phyloP scores from a whole-genome alignment of 2,888 invertebrate genomes.

The Smittia aterrima region DNA sequence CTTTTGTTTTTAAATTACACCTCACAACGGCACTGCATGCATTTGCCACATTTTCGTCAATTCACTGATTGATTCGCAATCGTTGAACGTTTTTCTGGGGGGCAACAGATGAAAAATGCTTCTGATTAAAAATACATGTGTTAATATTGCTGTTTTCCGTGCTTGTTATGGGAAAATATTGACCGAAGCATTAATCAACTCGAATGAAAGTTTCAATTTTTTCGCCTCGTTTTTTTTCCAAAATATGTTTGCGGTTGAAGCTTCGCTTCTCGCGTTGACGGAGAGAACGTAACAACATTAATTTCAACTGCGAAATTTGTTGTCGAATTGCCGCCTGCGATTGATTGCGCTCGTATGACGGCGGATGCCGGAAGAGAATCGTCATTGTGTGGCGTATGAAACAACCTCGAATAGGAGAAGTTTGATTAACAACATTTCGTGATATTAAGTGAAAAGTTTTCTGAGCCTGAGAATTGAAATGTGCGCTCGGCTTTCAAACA shows the following conservation, averaged over 20 bases:
- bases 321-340: background rate
- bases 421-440: background rate
- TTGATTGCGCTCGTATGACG: background rate
- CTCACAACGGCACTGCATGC: background rate
- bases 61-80: background rate
- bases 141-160: constrained; percentile 9
- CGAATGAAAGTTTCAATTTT: constrained; percentile 14
- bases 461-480: background rate
- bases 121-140: constrained; percentile 21
- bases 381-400: background rate
- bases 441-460: background rate
- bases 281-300: background rate
- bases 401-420: background rate
- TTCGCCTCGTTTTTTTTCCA: background rate
- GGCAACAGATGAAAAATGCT: constrained; percentile 4
- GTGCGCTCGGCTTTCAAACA: background rate
- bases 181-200: constrained; percentile 20
- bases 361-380: constrained; percentile 11
- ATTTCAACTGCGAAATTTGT: background rate
- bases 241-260: constrained; percentile 12
- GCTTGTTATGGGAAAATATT: constrained; percentile 18
- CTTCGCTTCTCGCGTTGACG: background rate
- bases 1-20: constrained; percentile 9
- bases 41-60: background rate
- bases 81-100: background rate